These are phyloP conservation scores for Semaprochilodus insignis DNA, from an alignment of 2,797 vertebrate genomes.

Conservation along the genomic window DNA sequence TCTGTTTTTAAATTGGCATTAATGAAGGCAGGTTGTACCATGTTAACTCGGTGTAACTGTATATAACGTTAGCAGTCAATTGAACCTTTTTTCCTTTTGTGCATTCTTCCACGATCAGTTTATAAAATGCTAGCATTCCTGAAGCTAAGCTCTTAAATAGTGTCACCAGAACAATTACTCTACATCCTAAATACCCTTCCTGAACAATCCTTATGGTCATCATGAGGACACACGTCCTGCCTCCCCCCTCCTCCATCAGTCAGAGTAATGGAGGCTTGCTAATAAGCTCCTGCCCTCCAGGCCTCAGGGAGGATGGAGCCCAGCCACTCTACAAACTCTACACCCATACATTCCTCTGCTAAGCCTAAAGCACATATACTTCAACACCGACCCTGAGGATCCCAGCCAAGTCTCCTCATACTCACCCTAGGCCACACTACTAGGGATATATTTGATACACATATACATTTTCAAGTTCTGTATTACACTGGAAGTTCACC, in stretches of 20 bases:
- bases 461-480: too few species aligned
- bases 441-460: too few species aligned
- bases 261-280: conserved; percentile 34
- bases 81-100: too few species aligned
- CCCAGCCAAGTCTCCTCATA: not conserved
- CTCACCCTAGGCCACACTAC: too few species aligned
- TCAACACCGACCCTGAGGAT: conserved; percentile 23
- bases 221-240: not conserved
- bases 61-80: too few species aligned
- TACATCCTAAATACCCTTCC: not conserved
- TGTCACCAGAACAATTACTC: not conserved
- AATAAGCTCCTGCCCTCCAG: conserved; percentile 36
- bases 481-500: too few species aligned
- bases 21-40: too few species aligned
- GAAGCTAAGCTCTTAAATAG: too few species aligned
- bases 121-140: too few species aligned
- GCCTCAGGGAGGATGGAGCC: conserved; percentile 15
- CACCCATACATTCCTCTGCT: conserved; percentile 9
- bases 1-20: too few species aligned
- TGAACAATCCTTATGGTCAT: conserved; percentile 20
- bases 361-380: conserved; percentile 35
- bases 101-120: too few species aligned
- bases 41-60: too few species aligned
- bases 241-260: conserved; percentile 2
- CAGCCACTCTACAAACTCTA: conserved; percentile 15